Evolutionary conservation across 1,140 invertebrate species (phyloP), one percentile per base, ranked within the genome.

Genomic region (Holcopasites calliopsidis): DNA sequence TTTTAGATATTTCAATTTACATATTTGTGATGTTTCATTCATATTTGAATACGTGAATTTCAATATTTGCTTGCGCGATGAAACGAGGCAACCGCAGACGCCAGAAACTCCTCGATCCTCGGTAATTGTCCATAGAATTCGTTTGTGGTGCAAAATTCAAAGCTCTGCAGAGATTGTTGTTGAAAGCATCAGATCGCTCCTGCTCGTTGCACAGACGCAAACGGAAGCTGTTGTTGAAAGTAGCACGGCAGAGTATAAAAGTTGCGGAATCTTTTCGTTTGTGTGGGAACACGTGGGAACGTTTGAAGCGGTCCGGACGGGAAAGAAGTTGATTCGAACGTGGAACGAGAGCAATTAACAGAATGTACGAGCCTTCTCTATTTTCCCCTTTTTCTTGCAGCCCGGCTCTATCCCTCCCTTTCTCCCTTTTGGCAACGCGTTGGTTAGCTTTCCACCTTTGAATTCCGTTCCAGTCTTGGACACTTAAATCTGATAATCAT

Each of bases 341-440:
- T 54, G 35, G 16, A 47, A 77, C 35, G 61, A 79, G 62, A 47
- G 62, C 49, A 80, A 79, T 80, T 79, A 80, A 80, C 62, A 50
- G 76, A 65, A 68, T 80, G 50, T 62, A 61, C 47, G 38, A 71
- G 52, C 40, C 23, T 68, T 60, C 40, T 66, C n/a, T 52, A 38
- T 13, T 11, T 38, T 2, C n/a, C 11, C 8, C n/a, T 55, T 54
- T 50, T 18, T n/a, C 50, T 7, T 4, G 35, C n/a, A n/a, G n/a
- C n/a, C n/a, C n/a, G n/a, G n/a, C 16, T 57, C n/a, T 18, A 16
- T 44, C 35, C 47, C 16, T 44, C 38, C 50, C 31, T 11, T 6
- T 60, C n/a, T 23, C 64, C 35, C 31, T 50, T n/a, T 68, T 31
- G 3, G 5, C 38, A 10, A 33, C 26, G 18, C 40, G 26, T 26